phyloP scores from a whole-genome alignment of 1,140 invertebrate species.

The Schlechtendalia chinensis region DNA sequence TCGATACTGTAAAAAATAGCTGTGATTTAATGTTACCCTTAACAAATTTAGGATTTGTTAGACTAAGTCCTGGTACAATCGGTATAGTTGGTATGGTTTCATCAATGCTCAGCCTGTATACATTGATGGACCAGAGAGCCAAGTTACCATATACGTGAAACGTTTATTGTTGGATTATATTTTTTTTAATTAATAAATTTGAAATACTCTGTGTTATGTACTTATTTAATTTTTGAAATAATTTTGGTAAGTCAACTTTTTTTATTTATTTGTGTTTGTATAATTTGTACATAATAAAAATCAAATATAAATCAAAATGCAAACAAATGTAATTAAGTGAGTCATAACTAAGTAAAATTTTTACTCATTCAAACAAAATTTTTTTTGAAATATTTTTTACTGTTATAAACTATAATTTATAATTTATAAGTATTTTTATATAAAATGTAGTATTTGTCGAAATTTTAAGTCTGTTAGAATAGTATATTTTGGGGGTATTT shows the following conservation, averaged over 20 bases:
- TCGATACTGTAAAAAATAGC: slow-evolving; percentile 81
- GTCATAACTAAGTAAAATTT: background rate
- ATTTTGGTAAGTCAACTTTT: background rate
- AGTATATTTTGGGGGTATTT: background rate
- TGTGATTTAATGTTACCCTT: slow-evolving; percentile 83
- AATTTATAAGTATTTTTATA: background rate
- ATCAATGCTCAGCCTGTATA: slow-evolving; percentile 71
- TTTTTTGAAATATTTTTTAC: background rate
- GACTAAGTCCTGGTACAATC: slow-evolving; percentile 70
- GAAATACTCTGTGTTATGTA: background rate
- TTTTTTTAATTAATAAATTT: background rate
- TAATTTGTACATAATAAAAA: background rate
- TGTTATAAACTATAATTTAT: background rate
- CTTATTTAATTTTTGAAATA: background rate
- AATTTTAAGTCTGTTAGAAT: background rate
- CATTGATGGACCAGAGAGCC: slow-evolving; percentile 69
- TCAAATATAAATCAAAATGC: background rate
- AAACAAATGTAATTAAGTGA: too few species aligned
- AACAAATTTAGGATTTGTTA: slow-evolving; percentile 71
- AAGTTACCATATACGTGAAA: slow-evolving; percentile 65
- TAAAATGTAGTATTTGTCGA: background rate
- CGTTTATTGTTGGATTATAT: background rate
- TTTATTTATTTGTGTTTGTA: background rate
- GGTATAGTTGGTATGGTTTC: slow-evolving; percentile 77
- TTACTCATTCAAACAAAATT: background rate